Percentiles rank a stretch among this genome's conserved stretches.
Conservation (phyloP, 23 tunicate species). For the Botrylloides violaceus region DNA sequence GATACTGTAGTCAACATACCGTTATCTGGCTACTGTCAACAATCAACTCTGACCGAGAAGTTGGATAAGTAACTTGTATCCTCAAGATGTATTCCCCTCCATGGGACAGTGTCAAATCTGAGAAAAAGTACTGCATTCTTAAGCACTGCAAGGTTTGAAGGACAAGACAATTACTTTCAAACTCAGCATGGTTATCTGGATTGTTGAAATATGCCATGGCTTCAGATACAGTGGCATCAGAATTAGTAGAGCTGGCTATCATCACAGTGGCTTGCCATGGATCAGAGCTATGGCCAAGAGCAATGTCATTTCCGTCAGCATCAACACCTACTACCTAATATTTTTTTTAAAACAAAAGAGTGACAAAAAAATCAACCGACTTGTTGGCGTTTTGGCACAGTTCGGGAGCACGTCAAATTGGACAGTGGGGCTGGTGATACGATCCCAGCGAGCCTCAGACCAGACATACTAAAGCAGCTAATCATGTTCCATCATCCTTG, state of each 20-base stretch:
- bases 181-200: neutral
- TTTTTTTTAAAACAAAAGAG: neutral
- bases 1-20: too few relatives aligned
- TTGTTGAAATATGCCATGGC: constrained; percentile 7
- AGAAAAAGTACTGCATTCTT: neutral
- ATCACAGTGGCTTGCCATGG: constrained; percentile 21
- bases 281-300: constrained; percentile 16
- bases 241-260: neutral
- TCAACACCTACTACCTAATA: constrained; percentile 11
- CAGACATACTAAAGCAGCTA: too few relatives aligned
- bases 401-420: neutral
- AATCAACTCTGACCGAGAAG: neutral
- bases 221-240: neutral
- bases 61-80: constrained; percentile 13
- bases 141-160: neutral
- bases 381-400: neutral
- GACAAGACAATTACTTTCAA: constrained; percentile 10
- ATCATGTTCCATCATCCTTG: too few relatives aligned
- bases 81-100: constrained; percentile 3
- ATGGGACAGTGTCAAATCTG: constrained; percentile 12
- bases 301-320: constrained; percentile 2
- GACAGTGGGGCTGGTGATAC: neutral
- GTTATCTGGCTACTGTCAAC: neutral
- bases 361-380: neutral
- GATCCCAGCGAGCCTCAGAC: neutral